These are phyloP conservation scores for Harpegnathos saltator DNA, from an alignment of 1,140 invertebrate species.

Conservation along the genomic window DNA sequence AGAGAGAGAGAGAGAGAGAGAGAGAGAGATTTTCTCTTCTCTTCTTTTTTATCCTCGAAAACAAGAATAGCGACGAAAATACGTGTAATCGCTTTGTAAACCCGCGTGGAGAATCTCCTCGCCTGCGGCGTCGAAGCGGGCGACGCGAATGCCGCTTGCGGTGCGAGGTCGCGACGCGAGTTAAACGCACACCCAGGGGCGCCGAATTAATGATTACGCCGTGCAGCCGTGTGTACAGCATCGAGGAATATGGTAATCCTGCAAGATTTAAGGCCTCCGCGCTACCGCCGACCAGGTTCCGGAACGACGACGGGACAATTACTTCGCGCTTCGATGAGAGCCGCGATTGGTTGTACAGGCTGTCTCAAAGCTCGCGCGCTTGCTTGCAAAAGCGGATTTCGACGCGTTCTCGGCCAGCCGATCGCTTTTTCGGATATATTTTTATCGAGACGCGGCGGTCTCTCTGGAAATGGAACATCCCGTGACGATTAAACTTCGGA, in stretches of 20 bases:
- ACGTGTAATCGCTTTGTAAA: slow-evolving; percentile 7
- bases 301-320: slow-evolving; percentile 62
- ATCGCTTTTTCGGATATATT: too few species aligned
- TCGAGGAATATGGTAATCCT: slow-evolving; percentile 67
- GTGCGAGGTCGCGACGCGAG: slow-evolving; percentile 27
- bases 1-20: background rate
- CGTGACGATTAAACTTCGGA: too few species aligned
- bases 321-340: slow-evolving; percentile 49
- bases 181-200: slow-evolving; percentile 42
- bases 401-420: too few species aligned
- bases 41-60: background rate
- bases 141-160: background rate
- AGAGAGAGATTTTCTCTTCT: too few species aligned
- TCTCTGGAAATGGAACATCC: too few species aligned
- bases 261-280: slow-evolving; percentile 59
- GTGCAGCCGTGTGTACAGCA: slow-evolving; percentile 29
- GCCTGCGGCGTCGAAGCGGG: background rate
- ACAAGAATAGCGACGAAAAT: background rate
- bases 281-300: slow-evolving; percentile 31
- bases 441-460: too few species aligned
- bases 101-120: background rate
- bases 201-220: slow-evolving; percentile 67
- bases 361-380: slow-evolving; percentile 9
- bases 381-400: too few species aligned
- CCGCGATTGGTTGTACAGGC: slow-evolving; percentile 14